phyloP scores from a whole-genome alignment of 2,113 vertebrate genomes.

The Strix uralensis region DNA sequence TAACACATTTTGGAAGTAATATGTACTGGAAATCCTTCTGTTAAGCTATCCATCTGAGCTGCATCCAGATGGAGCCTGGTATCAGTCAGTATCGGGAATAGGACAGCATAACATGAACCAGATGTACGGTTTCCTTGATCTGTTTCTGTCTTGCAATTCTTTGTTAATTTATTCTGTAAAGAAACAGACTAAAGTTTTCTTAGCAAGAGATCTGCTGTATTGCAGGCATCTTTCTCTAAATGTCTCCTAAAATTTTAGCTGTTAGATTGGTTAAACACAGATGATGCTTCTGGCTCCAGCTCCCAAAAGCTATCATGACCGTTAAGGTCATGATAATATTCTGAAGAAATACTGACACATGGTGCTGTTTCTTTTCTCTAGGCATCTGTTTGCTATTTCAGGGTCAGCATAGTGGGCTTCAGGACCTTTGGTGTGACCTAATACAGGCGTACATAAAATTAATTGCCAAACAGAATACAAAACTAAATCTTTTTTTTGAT shows the following conservation, averaged over 20 bases:
- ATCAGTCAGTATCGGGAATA: background rate
- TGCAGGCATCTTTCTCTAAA: background rate
- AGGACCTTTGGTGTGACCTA: background rate
- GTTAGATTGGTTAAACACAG: background rate
- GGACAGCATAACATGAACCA: background rate
- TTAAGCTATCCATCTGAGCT: background rate
- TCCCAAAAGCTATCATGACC: background rate
- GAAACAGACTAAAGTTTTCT: background rate
- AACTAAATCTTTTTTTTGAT: background rate
- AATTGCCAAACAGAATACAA: background rate
- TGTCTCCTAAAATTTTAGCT: background rate
- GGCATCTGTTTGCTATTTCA: background rate
- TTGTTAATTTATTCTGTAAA: background rate
- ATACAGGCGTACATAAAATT: background rate
- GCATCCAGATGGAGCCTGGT: background rate
- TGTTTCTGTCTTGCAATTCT: background rate
- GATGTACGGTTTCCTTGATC: background rate
- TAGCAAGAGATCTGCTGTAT: background rate
- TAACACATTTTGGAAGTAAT: background rate
- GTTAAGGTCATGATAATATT: background rate
- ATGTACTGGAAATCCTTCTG: background rate
- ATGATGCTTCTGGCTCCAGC: background rate
- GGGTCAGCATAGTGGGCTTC: background rate
- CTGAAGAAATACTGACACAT: background rate
- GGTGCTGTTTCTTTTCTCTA: background rate